Evolutionary conservation across 2,888 invertebrate genomes (phyloP).

Genomic region (Mesoligia furuncula): DNA sequence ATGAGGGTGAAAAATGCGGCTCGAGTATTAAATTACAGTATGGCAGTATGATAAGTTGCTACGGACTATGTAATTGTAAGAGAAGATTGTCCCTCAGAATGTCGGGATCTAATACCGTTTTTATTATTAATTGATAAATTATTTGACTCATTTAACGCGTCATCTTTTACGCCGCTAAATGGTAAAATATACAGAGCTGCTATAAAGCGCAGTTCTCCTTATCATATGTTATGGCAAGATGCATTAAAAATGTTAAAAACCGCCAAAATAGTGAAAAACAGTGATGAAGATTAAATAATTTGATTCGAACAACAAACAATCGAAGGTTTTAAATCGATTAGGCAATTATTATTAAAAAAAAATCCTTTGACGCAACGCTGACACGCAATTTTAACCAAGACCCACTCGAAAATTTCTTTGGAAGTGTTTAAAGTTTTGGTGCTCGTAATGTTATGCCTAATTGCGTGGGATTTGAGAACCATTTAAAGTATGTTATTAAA

Average conservation of each 20-base stretch:
- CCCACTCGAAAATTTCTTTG: no score
- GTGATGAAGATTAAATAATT: conserved; percentile 9
- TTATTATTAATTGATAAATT: background rate
- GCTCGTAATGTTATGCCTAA: no score
- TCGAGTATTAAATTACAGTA: no score
- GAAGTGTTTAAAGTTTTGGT: no score
- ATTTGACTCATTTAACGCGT: conserved; percentile 16
- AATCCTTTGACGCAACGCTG: conserved; percentile 12
- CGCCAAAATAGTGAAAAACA: conserved; percentile 11
- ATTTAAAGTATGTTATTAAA: no score
- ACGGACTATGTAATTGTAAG: no score
- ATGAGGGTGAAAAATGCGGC: no score
- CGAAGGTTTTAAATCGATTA: conserved; percentile 12
- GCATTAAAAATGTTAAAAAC: conserved; percentile 16
- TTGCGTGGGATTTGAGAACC: no score
- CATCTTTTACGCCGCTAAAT: conserved; percentile 16
- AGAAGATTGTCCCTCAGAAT: no score
- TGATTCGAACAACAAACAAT: background rate
- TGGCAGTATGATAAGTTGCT: no score
- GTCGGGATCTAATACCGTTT: conserved; percentile 4
- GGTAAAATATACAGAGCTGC: conserved; percentile 19
- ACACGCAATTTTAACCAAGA: conserved; percentile 1
- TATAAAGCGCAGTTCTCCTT: conserved; percentile 18
- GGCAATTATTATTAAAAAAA: conserved; percentile 12
- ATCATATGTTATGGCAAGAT: conserved; percentile 18